Evolutionary conservation across 2,888 invertebrate species (phyloP).

Genomic region (Philereme transversata): DNA sequence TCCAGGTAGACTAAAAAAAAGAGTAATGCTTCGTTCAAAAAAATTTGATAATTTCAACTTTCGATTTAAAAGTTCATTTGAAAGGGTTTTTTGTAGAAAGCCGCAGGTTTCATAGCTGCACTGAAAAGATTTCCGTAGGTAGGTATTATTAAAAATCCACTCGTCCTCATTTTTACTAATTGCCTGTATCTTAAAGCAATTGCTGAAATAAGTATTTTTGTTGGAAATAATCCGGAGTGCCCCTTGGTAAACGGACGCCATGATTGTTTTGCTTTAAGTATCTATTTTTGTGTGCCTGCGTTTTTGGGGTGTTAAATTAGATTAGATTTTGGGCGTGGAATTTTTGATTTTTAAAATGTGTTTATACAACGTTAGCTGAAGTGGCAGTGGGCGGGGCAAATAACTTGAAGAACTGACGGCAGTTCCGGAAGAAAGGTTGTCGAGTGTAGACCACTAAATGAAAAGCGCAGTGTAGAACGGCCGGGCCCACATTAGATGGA

Average conservation of each 20-base stretch:
- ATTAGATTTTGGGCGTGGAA: not conserved
- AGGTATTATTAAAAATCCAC: constrained; percentile 48
- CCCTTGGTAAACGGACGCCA: constrained; percentile 8
- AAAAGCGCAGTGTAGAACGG: no score
- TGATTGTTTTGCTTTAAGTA: constrained; percentile 12
- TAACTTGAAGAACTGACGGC: no score
- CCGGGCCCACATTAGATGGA: no score
- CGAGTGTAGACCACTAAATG: no score
- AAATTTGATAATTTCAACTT: no score
- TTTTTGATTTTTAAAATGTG: not conserved
- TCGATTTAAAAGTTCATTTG: no score
- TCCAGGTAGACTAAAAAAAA: no score
- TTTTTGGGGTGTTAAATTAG: not conserved
- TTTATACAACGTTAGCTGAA: no score
- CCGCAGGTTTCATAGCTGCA: constrained; percentile 31
- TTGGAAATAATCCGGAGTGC: constrained; percentile 24
- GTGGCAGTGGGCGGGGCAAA: no score
- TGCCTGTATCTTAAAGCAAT: constrained; percentile 42
- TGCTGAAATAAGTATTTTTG: constrained; percentile 35
- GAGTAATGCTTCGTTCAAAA: no score
- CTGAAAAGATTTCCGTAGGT: constrained; percentile 34
- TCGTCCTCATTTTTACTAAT: constrained; percentile 51
- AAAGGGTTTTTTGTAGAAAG: no score
- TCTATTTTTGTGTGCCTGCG: constrained; percentile 5
- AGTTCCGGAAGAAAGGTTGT: no score